Conservation (phyloP, 2,113 vertebrate species). For the Ailuropoda melanoleuca region DNA sequence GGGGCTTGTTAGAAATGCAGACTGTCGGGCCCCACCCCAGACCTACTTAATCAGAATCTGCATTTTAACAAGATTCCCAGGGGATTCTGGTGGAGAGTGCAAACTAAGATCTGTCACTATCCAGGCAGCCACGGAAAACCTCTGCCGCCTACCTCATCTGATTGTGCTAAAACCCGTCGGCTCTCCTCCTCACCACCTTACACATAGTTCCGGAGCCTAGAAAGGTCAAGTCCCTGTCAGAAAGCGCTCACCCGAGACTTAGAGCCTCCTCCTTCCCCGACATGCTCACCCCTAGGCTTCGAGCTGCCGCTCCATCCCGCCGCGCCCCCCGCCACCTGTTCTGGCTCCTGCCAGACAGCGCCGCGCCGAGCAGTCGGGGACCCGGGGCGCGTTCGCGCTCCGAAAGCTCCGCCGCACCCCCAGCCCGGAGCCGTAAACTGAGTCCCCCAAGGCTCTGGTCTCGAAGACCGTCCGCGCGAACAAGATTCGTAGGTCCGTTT, state of each 20-base stretch:
- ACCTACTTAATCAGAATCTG: conserved; percentile 52
- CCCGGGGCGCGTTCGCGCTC: neutral
- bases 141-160: neutral
- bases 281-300: neutral
- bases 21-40: conserved; percentile 23
- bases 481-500: neutral
- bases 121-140: neutral
- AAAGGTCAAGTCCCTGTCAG: neutral
- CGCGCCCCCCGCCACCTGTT: conserved; percentile 42
- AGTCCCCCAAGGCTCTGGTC: neutral
- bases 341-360: neutral
- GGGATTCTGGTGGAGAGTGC: neutral
- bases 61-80: neutral
- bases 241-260: neutral
- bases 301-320: neutral
- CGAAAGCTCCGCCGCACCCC: neutral
- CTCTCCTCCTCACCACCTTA: neutral
- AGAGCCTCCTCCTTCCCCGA: neutral
- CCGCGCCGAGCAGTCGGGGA: neutral
- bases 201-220: neutral
- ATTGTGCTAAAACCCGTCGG: neutral
- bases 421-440: neutral
- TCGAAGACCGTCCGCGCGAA: neutral
- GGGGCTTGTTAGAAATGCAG: neutral
- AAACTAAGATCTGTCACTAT: neutral